Conservation (phyloP, 2,888 invertebrate genomes). For the Norana najaformis region DNA sequence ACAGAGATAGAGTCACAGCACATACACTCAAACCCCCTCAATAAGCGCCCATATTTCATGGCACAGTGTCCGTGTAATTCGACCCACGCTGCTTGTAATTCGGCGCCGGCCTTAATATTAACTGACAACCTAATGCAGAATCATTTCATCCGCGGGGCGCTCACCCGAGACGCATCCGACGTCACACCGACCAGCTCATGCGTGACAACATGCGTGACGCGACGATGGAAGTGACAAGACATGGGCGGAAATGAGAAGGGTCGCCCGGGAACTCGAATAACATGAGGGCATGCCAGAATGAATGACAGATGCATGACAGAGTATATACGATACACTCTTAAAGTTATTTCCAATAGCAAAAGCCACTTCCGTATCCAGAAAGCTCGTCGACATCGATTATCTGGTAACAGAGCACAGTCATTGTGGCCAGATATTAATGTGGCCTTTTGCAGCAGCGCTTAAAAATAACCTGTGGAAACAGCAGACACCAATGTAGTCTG, state of each 20-base stretch:
- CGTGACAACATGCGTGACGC: conserved; percentile 4
- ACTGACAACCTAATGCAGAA: not conserved
- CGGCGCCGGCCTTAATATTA: too few relatives aligned
- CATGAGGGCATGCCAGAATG: not conserved
- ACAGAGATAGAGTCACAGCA: too few relatives aligned
- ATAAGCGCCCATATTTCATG: too few relatives aligned
- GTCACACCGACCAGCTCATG: not conserved
- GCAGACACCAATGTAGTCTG: too few relatives aligned
- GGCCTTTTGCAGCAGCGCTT: too few relatives aligned
- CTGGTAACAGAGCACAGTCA: too few relatives aligned
- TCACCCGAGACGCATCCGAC: conserved; percentile 13
- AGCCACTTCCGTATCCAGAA: not conserved
- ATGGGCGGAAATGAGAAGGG: not conserved
- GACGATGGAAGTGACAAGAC: not conserved
- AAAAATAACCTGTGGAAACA: too few relatives aligned
- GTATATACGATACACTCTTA: not conserved
- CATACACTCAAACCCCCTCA: too few relatives aligned
- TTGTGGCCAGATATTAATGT: too few relatives aligned
- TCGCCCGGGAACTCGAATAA: not conserved
- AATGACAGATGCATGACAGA: not conserved
- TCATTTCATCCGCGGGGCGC: not conserved
- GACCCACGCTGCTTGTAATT: too few relatives aligned
- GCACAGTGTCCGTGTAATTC: too few relatives aligned
- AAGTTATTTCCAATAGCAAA: not conserved
- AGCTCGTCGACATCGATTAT: too few relatives aligned